phyloP scores from a whole-genome alignment of 2,113 vertebrate species.

The Panthera tigris region DNA sequence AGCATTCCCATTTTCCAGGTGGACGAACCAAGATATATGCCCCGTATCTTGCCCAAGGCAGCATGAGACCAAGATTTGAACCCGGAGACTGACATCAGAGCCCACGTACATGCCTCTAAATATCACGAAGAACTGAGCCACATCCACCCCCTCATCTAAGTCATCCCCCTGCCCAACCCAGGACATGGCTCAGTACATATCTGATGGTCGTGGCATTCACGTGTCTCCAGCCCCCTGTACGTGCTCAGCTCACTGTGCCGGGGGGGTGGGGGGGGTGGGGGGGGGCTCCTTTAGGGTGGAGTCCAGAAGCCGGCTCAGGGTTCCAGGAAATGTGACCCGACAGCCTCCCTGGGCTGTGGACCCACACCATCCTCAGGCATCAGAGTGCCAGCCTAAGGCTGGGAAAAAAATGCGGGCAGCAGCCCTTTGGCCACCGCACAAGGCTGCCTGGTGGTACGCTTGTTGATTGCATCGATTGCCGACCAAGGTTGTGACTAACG shows the following conservation, averaged over 20 bases:
- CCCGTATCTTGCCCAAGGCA: not conserved
- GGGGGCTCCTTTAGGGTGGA: not conserved
- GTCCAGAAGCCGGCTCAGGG: not conserved
- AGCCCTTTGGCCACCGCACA: not conserved
- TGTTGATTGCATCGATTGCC: not conserved
- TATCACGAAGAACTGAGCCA: not conserved
- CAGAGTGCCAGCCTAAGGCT: not conserved
- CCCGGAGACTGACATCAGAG: not conserved
- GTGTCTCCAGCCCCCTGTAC: not conserved
- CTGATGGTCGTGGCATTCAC: accelerated
- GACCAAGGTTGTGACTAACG: not conserved
- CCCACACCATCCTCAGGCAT: not conserved
- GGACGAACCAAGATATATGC: not conserved
- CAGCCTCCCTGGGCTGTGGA: not conserved
- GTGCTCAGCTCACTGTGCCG: not conserved
- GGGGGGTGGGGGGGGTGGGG: no score
- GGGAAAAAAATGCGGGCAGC: not conserved
- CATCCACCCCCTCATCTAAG: accelerated
- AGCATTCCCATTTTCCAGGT: not conserved
- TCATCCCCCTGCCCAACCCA: not conserved
- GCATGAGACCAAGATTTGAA: not conserved
- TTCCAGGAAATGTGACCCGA: not conserved
- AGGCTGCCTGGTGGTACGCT: not conserved
- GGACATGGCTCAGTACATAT: not conserved
- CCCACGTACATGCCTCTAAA: not conserved